phyloP scores from a whole-genome alignment of 2,113 vertebrate species.

The Calidris pygmaea region DNA sequence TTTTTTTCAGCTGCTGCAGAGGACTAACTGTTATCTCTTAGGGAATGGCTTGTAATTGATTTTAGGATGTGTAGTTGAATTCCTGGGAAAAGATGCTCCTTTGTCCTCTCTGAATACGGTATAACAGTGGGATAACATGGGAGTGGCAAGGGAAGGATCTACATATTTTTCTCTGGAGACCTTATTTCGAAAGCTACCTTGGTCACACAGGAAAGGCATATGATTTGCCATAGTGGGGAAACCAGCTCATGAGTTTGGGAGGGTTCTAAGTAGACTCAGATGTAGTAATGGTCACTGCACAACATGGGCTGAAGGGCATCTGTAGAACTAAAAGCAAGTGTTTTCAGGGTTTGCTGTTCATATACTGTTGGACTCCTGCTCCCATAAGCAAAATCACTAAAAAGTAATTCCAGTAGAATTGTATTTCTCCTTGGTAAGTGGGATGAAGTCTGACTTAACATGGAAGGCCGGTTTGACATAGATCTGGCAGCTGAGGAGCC shows the following conservation, averaged over 20 bases:
- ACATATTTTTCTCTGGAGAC: background rate
- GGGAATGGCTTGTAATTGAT: background rate
- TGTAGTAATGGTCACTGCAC: background rate
- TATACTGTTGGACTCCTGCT: background rate
- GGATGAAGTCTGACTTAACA: background rate
- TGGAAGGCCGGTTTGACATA: background rate
- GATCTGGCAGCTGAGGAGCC: background rate
- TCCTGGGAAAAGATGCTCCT: background rate
- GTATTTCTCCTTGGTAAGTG: background rate
- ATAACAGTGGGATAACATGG: background rate
- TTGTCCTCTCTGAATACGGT: background rate
- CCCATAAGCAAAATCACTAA: background rate
- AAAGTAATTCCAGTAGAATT: background rate
- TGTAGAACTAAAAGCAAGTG: background rate
- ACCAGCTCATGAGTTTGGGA: background rate
- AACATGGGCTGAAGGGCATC: background rate
- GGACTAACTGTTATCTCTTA: background rate
- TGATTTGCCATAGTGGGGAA: background rate
- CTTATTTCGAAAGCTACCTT: background rate
- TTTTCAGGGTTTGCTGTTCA: background rate
- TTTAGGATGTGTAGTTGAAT: background rate
- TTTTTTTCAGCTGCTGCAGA: background rate
- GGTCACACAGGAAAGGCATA: background rate
- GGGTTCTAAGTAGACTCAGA: background rate
- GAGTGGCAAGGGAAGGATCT: background rate